These are phyloP conservation scores for Knipowitschia caucasica DNA, from an alignment of 2,797 vertebrate species.

Conservation along the genomic window DNA sequence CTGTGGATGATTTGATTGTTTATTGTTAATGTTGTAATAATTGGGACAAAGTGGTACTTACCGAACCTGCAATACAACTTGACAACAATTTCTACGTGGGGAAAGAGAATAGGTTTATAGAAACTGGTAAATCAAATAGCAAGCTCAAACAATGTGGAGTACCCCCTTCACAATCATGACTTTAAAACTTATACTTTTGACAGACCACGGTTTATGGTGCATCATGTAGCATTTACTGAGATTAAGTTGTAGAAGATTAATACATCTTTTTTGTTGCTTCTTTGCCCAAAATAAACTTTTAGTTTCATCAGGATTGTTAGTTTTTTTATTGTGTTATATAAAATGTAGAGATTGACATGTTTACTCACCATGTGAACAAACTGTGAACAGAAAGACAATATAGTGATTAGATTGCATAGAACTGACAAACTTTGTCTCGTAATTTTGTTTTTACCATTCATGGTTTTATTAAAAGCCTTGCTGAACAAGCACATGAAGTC, in stretches of 20 bases:
- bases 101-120: not conserved
- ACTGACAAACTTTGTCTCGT: not conserved
- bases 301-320: too few relatives aligned
- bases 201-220: too few relatives aligned
- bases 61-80: not conserved
- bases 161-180: too few relatives aligned
- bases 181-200: too few relatives aligned
- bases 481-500: constrained; percentile 8
- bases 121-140: too few relatives aligned
- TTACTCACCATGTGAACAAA: not conserved
- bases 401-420: not conserved
- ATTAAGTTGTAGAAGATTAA: too few relatives aligned
- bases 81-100: not conserved
- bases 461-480: fast-evolving
- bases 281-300: not conserved
- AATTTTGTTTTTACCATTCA: not conserved
- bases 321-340: too few relatives aligned
- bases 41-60: not conserved
- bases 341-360: too few relatives aligned
- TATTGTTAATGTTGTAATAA: not conserved
- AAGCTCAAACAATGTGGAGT: too few relatives aligned
- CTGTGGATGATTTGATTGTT: too few relatives aligned
- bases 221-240: too few relatives aligned
- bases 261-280: too few relatives aligned
- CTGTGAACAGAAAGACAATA: not conserved